These are phyloP conservation scores for Sebastes trivittatus DNA, from an alignment of 2,797 vertebrate species.

Conservation along the genomic window DNA sequence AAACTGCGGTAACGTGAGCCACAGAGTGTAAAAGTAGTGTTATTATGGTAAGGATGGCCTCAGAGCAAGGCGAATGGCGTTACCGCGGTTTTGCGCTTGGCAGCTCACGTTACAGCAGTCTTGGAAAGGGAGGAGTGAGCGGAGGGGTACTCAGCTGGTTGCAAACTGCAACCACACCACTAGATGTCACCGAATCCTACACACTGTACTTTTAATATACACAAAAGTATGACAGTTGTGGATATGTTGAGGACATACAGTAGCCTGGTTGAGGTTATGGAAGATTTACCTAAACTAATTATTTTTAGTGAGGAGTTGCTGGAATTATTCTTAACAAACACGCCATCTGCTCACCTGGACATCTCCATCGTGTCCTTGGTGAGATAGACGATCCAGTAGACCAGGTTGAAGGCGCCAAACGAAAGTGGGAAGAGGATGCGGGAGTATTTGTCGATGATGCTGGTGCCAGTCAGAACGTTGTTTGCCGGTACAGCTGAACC, in stretches of 20 bases:
- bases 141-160: no score
- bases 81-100: no score
- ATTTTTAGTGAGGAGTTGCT: neutral
- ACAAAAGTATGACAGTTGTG: neutral
- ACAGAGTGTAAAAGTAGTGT: no score
- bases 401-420: constrained; percentile 96
- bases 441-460: constrained; percentile 97
- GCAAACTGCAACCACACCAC: no score
- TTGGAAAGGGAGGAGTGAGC: no score
- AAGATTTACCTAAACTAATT: neutral
- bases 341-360: constrained; percentile 77
- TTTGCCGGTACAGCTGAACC: constrained; percentile 75
- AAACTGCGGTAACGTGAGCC: no score
- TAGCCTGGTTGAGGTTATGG: neutral
- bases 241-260: neutral
- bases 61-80: no score
- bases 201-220: neutral
- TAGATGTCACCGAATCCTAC: no score
- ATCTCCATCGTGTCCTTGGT: constrained; percentile 98
- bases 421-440: constrained; percentile 96
- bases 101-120: no score
- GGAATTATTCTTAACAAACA: constrained; percentile 1
- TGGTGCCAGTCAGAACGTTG: constrained; percentile 85
- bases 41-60: no score
- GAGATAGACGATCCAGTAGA: constrained; percentile 98